Percentiles rank a stretch among this genome's conserved stretches.
Conservation (phyloP, 2,888 invertebrate genomes). For the Ophion costatus region DNA sequence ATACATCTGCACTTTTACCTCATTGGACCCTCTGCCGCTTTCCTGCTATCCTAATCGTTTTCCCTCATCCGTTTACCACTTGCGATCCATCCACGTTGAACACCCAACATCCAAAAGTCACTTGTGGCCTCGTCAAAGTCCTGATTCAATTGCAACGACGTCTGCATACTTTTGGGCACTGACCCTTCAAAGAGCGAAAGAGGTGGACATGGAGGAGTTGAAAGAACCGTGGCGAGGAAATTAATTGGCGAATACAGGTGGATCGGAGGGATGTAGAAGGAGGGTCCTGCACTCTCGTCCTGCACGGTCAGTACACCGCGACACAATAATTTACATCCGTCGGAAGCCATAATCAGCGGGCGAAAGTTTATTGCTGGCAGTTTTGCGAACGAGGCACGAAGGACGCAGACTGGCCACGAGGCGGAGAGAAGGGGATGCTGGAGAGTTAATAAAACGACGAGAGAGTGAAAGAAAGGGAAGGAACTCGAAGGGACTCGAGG, state of each 20-base stretch:
- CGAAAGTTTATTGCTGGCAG: slow-evolving; percentile 57
- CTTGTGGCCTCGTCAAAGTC: neutral
- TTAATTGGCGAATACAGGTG: slow-evolving; percentile 64
- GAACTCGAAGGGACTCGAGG: slow-evolving; percentile 15
- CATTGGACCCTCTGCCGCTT: slow-evolving; percentile 7
- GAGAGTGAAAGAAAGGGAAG: slow-evolving; percentile 22
- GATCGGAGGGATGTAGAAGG: neutral
- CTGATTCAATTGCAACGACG: neutral
- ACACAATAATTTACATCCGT: slow-evolving; percentile 62
- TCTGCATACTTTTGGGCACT: neutral
- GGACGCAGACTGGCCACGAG: slow-evolving; percentile 24
- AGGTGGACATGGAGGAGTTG: neutral
- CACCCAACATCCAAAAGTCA: neutral
- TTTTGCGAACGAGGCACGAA: slow-evolving; percentile 54
- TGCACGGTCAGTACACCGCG: slow-evolving; percentile 32
- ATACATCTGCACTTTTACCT: slow-evolving; percentile 9
- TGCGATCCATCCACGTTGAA: slow-evolving; percentile 14
- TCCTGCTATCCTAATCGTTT: slow-evolving; percentile 18
- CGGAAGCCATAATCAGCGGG: slow-evolving; percentile 29
- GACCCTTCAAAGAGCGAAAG: neutral
- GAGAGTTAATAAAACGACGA: slow-evolving; percentile 24
- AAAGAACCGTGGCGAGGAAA: slow-evolving; percentile 47
- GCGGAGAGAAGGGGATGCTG: slow-evolving; percentile 19
- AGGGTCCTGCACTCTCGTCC: slow-evolving; percentile 28
- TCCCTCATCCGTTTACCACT: slow-evolving; percentile 15